Evolutionary conservation across 2,797 vertebrate genomes (phyloP), one percentile per base, ranked within the genome.

Genomic region (Champsocephalus gunnari): DNA sequence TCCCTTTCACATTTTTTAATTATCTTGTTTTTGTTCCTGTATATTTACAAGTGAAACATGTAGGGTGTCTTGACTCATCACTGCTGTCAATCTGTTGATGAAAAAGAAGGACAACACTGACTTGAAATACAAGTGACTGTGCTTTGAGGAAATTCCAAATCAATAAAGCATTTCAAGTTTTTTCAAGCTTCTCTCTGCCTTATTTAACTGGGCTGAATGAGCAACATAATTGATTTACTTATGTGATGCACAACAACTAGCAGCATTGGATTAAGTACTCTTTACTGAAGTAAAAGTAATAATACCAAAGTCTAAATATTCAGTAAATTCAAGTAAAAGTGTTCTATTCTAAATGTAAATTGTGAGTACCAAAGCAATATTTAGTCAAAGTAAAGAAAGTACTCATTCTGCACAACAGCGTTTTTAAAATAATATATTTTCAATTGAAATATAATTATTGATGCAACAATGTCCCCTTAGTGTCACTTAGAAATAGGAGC

Each of bases 1-100:
- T 62, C 43, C 74, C 78, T 88, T 92, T 90, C 80, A 83, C 79
- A 86, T 91, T 91, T 92, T 41, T 84, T 81, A 45, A 79, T 63
- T 12, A 53, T 59, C 21, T 79, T 86, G 73, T 34, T 56, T 67
- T 41, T 69, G 63, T 62, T 47, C 41, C 84, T 91, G 88, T 92
- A 85, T 84, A 93, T 91, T 90, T 83, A 84, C 84, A 89, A 83
- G 71, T 77, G 57, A 87, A 92, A 83, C 61, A 61, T 79, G 79
- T 92, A 87, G 78, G 66, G 72, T 73, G 71, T 66, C 80, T 74
- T 57, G 69, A 76, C 80, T 87, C 81, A 58, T 84, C 54, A 16
- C 64, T 76, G 70, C 60, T 16, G 32, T 54, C 76, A 80, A 83
- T 56, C 77, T 69, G 62, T 76, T 51, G 17, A 65, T 55, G 47